Percentiles rank a stretch among this genome's conserved stretches.
Conservation (phyloP, 2,113 vertebrate genomes). For the Periophthalmodon schlosseri region DNA sequence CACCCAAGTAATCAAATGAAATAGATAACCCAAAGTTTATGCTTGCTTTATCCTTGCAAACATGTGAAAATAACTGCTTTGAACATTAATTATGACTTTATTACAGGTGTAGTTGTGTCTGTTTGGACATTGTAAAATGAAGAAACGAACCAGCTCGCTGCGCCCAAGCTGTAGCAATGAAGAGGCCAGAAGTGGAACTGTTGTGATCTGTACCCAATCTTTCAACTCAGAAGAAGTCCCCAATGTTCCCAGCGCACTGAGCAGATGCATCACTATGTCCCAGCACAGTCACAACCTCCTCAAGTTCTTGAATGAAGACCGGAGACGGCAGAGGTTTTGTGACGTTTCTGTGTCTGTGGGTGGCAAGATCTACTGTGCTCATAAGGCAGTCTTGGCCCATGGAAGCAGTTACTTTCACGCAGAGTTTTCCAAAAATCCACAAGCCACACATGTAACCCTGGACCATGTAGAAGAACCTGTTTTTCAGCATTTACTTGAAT, state of each 20-base stretch:
- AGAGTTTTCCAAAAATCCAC: conserved; percentile 89
- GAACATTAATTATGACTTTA: background rate
- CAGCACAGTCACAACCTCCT: conserved; percentile 87
- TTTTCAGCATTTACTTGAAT: conserved; percentile 89
- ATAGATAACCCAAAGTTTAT: no score
- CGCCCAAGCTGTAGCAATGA: conserved; percentile 41
- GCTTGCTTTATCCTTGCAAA: background rate
- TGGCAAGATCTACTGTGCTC: conserved; percentile 87
- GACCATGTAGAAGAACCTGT: conserved; percentile 90
- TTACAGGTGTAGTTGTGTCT: conserved; percentile 30
- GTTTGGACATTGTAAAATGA: conserved; percentile 50
- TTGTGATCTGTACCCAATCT: background rate
- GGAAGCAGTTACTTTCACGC: conserved; percentile 97
- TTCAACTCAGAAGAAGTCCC: conserved; percentile 11
- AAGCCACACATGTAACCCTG: conserved; percentile 81
- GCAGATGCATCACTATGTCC: conserved; percentile 79
- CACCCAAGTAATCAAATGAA: background rate
- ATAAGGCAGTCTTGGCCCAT: conserved; percentile 94
- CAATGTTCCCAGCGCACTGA: conserved; percentile 52
- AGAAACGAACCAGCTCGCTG: conserved; percentile 47
- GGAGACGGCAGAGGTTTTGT: conserved; percentile 85
- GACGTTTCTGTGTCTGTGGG: conserved; percentile 89
- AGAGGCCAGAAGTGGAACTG: background rate
- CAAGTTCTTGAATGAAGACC: conserved; percentile 90
- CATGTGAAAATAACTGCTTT: background rate